Evolutionary conservation across 2,797 vertebrate genomes (phyloP), one percentile per base, ranked within the genome.

Genomic region (Manis crassicaudata): DNA sequence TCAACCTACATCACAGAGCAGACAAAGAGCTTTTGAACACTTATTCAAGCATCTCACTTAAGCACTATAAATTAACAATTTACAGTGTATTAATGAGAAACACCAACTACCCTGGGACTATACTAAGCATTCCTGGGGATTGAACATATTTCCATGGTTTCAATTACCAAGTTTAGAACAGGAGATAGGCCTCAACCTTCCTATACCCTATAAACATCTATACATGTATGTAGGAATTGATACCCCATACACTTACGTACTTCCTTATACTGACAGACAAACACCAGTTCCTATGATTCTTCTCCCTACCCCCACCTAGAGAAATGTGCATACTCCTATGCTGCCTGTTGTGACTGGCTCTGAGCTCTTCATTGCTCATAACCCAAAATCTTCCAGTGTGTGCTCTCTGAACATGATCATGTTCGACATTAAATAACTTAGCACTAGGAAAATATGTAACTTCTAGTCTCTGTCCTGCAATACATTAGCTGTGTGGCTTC

Each of bases 1-100:
- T 99, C 96, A 99, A 98, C 88, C 99, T 99, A 96, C 1, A 96
- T 84, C 27, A 96, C 29, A 97, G 95, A 85, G 85, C 35, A 98
- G 3, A 98, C 12, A 89, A 73, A 56, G 2, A 10, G 2, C 29
- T 88, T 90, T 9, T 75, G 58, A 65, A 6, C 25, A 95, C 89
- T 97, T 92, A 67, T 32, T 52, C 5, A 68, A 79, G 7, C 2
- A 43, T 17, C 72, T 23, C 46, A 46, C 46, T 46, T 46, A 46
- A 46, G 46, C 46, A 46, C 46, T 46, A 46, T 46, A 46, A 5
- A 32, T 68, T 7, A 67, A 46, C 35, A 60, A 89, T 32, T 85
- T 29, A 32, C 50, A 82, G 6, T 52, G n/a, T 1, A 29, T 70
- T 37, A 46, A 60, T 17, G 11, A 84, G 40, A 67, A 46, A 29